Conservation (phyloP, 2,888 invertebrate species). For the Coleophora flavipennella region DNA sequence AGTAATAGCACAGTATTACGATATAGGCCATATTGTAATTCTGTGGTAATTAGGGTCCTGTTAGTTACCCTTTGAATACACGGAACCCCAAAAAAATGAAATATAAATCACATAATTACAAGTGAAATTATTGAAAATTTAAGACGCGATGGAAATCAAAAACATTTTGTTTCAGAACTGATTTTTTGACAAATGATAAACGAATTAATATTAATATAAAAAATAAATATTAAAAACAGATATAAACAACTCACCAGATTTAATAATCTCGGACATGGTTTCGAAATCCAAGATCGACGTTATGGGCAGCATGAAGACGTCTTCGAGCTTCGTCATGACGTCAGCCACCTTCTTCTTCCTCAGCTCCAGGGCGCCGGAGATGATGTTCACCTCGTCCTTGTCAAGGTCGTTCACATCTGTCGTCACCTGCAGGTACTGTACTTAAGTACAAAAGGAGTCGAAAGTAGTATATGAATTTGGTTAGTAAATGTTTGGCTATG, state of each 20-base stretch:
- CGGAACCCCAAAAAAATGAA: too few species aligned
- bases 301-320: constrained; percentile 96
- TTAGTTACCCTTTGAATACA: too few species aligned
- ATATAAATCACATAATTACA: too few species aligned
- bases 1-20: too few species aligned
- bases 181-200: too few species aligned
- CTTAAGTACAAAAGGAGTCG: neutral
- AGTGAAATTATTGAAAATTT: too few species aligned
- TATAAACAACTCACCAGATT: constrained; percentile 77
- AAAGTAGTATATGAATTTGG: neutral
- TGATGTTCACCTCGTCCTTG: constrained; percentile 96
- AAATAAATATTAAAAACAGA: too few species aligned
- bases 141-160: too few species aligned
- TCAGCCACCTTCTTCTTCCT: constrained; percentile 84
- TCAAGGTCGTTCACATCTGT: constrained; percentile 91
- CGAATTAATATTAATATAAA: too few species aligned
- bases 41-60: too few species aligned
- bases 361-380: constrained; percentile 81
- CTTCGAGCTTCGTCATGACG: constrained; percentile 97
- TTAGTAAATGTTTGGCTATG: neutral
- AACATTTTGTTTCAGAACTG: too few species aligned
- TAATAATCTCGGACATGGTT: constrained; percentile 96
- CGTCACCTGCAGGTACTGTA: constrained; percentile 76
- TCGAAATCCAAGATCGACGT: constrained; percentile 94
- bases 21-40: too few species aligned